A percentile compares a stretch with the other conserved stretches of the same genome.
phyloP scores from a whole-genome alignment of 2,797 vertebrate species.

The Falco naumanni region DNA sequence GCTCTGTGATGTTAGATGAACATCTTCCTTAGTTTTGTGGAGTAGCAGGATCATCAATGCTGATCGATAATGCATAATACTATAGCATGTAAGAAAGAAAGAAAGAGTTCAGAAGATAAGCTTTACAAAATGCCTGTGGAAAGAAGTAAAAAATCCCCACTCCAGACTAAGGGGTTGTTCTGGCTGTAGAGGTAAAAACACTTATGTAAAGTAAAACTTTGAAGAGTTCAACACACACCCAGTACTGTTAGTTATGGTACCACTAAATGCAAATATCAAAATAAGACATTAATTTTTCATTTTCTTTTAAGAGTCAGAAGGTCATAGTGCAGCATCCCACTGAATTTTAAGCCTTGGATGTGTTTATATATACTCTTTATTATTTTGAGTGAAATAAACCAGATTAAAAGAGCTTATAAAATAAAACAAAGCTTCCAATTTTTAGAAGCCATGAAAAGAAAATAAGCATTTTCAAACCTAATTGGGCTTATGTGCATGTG shows the following conservation, averaged over 20 bases:
- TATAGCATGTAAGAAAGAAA: neutral
- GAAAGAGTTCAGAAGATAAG: neutral
- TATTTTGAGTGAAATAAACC: neutral
- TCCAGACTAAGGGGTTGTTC: neutral
- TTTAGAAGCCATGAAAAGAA: slow-evolving; percentile 46
- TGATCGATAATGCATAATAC: neutral
- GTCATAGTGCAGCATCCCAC: neutral
- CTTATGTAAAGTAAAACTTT: neutral
- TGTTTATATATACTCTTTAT: neutral
- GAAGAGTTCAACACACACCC: neutral
- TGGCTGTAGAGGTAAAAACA: neutral
- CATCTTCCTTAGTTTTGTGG: neutral
- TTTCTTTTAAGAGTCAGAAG: neutral
- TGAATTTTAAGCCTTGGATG: neutral
- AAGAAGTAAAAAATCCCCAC: neutral
- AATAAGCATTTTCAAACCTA: slow-evolving; percentile 36
- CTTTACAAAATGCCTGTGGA: neutral
- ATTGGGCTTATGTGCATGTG: slow-evolving; percentile 58
- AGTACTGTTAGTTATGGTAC: neutral
- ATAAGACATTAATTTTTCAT: neutral
- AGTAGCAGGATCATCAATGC: neutral
- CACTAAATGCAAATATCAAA: neutral
- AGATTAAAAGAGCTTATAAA: neutral
- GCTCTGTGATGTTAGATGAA: neutral
- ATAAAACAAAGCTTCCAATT: neutral